Evolutionary conservation across 2,113 vertebrate genomes (phyloP).

Genomic region (Notothenia rossii): DNA sequence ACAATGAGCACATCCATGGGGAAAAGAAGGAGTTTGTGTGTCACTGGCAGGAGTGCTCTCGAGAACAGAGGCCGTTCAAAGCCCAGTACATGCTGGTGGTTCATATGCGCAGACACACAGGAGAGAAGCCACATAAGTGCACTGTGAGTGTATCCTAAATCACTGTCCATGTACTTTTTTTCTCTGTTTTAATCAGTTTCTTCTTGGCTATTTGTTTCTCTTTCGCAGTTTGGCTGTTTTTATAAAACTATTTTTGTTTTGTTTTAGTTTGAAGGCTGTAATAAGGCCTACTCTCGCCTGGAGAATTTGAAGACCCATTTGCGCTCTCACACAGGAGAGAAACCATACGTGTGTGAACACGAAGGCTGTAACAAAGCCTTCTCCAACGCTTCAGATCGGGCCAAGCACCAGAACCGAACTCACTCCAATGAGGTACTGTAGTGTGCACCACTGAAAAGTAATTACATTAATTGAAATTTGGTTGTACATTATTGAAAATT

Average conservation of each 20-base stretch:
- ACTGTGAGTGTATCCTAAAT: conserved; percentile 86
- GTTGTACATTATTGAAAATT: not conserved
- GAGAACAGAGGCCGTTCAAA: conserved; percentile 97
- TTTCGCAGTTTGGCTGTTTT: not conserved
- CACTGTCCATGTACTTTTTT: not conserved
- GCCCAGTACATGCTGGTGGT: conserved; percentile 99
- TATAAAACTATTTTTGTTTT: conserved; percentile 9
- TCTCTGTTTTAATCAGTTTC: not conserved
- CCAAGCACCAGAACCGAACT: conserved; percentile 98
- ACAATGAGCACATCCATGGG: conserved; percentile 98
- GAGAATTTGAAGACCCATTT: conserved; percentile 98
- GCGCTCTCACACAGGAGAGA: conserved; percentile 96
- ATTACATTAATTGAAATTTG: not conserved
- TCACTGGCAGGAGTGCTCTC: conserved; percentile 95
- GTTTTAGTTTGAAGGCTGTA: conserved; percentile 95
- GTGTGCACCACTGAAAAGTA: not conserved
- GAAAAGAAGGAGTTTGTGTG: conserved; percentile 99
- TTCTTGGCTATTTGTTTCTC: not conserved
- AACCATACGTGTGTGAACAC: conserved; percentile 97
- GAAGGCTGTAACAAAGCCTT: conserved; percentile 98
- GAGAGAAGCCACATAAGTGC: conserved; percentile 99
- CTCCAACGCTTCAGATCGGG: conserved; percentile 96
- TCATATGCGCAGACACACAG: conserved; percentile 97
- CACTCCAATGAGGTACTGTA: conserved; percentile 96
- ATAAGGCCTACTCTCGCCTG: conserved; percentile 97